phyloP scores from a whole-genome alignment of 92 coral and sea anemone species.

The Ricordea florida region DNA sequence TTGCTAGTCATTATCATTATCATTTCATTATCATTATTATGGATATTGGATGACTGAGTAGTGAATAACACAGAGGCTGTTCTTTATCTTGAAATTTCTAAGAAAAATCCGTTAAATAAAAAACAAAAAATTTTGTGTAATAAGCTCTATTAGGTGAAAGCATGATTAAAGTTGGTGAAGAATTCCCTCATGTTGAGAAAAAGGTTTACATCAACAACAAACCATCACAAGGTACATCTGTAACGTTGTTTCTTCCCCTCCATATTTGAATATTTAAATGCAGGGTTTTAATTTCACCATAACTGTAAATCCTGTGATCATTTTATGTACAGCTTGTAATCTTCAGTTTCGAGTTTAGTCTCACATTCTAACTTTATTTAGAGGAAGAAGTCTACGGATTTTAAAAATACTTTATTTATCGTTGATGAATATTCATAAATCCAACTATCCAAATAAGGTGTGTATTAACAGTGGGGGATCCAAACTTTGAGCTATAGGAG shows the following conservation, averaged over 20 bases:
- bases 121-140: background rate
- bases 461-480: background rate
- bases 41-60: too few species aligned
- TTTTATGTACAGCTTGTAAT: background rate
- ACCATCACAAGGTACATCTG: background rate
- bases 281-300: background rate
- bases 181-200: background rate
- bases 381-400: background rate
- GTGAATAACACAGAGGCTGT: too few species aligned
- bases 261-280: background rate
- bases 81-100: too few species aligned
- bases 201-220: background rate
- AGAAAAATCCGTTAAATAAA: too few species aligned
- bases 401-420: background rate
- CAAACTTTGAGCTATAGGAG: background rate
- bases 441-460: background rate
- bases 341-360: background rate
- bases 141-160: background rate
- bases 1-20: too few species aligned
- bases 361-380: background rate
- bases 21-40: too few species aligned
- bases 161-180: background rate
- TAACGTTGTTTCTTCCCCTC: background rate
- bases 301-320: background rate
- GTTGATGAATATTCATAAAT: background rate